Conservation (phyloP, 2,888 invertebrate species). For the Campaea margaritaria region DNA sequence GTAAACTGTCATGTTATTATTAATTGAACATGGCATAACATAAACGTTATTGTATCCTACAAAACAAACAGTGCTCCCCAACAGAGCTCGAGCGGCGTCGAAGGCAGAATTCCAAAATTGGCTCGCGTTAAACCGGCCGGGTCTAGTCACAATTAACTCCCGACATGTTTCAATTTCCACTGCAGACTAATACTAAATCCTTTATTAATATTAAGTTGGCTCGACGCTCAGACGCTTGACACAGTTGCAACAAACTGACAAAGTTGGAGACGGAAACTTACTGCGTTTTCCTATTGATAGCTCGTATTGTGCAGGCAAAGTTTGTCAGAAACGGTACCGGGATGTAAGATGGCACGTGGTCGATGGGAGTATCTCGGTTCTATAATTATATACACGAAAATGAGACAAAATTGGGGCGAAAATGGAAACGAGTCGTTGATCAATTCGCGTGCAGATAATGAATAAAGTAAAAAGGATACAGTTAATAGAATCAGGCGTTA, state of each 20-base stretch:
- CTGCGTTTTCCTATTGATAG: slow-evolving; percentile 40
- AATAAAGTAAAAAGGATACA: no score
- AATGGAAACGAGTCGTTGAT: no score
- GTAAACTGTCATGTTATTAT: slow-evolving; percentile 1
- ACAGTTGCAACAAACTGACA: slow-evolving; percentile 47
- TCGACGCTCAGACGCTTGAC: slow-evolving; percentile 48
- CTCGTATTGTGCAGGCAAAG: slow-evolving; percentile 29
- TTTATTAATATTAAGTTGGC: slow-evolving; percentile 66
- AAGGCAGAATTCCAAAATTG: slow-evolving; percentile 54
- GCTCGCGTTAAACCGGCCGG: slow-evolving; percentile 52
- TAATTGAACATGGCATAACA: slow-evolving; percentile 13
- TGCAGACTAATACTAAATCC: slow-evolving; percentile 63
- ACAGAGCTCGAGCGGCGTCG: slow-evolving; percentile 25
- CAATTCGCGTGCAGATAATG: no score
- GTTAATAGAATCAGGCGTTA: no score
- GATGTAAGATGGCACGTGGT: slow-evolving; percentile 27
- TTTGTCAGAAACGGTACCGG: slow-evolving; percentile 32
- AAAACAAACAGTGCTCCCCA: slow-evolving; percentile 21
- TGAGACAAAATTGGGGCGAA: no score
- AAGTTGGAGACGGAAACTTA: slow-evolving; percentile 38
- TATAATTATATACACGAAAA: no score
- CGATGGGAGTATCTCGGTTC: no score
- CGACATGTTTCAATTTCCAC: slow-evolving; percentile 79
- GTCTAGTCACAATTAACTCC: slow-evolving; percentile 74
- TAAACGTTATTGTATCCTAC: slow-evolving; percentile 29